phyloP scores from a whole-genome alignment of 2,888 invertebrate species.

The Melieria omissa region DNA sequence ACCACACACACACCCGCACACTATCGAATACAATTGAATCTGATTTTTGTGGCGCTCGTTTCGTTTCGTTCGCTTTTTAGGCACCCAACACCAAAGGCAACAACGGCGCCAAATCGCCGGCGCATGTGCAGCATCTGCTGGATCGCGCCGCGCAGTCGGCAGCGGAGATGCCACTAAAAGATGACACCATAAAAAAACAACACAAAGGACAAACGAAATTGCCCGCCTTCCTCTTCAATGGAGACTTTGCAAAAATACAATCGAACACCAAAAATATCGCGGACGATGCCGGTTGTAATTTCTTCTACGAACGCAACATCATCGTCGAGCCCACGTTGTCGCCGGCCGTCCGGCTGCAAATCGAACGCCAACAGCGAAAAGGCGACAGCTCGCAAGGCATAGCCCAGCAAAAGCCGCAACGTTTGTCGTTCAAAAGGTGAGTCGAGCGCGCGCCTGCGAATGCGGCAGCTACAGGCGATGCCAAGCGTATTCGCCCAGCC shows the following conservation, averaged over 20 bases:
- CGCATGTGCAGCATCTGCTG: conserved; percentile 42
- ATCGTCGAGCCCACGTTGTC: conserved; percentile 52
- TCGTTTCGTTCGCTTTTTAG: conserved; percentile 30
- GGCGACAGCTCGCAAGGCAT: conserved; percentile 52
- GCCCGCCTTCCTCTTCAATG: conserved; percentile 51
- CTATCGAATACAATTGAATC: conserved; percentile 1
- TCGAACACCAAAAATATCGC: conserved; percentile 60
- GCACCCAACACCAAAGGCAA: conserved; percentile 46
- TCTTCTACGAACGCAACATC: conserved; percentile 56
- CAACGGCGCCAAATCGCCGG: conserved; percentile 42
- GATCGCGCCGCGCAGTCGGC: conserved; percentile 41
- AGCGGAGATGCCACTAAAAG: conserved; percentile 8
- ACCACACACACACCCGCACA: neutral
- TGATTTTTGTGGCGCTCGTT: neutral
- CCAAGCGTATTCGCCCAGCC: too few relatives aligned
- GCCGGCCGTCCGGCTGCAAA: conserved; percentile 30
- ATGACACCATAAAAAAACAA: conserved; percentile 32
- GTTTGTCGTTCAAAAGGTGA: conserved; percentile 44
- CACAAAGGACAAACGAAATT: conserved; percentile 46
- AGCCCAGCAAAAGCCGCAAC: conserved; percentile 47
- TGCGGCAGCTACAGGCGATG: too few relatives aligned
- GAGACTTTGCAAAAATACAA: conserved; percentile 58
- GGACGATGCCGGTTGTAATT: conserved; percentile 54
- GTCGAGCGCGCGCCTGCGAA: neutral
- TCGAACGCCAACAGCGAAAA: conserved; percentile 42